phyloP scores from a whole-genome alignment of 92 coral and sea anemone species.

The Siderastrea radians region DNA sequence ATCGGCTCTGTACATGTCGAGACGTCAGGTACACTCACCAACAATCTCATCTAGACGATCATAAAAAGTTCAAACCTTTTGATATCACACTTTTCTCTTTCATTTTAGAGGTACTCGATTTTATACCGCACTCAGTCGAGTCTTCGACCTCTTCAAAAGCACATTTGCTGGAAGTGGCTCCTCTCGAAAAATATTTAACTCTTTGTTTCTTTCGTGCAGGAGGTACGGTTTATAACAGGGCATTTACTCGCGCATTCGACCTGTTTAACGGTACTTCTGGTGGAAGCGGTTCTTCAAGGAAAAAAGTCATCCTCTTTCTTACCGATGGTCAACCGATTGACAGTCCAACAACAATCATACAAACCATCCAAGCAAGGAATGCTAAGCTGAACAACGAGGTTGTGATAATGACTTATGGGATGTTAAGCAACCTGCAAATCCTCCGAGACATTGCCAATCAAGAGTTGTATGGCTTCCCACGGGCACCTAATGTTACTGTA shows the following conservation, averaged over 20 bases:
- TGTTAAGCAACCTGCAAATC: conserved; percentile 32
- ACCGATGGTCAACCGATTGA: conserved; percentile 79
- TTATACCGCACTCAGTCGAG: too few relatives aligned
- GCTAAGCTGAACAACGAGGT: conserved; percentile 47
- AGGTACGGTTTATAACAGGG: conserved; percentile 33
- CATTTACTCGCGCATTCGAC: conserved; percentile 68
- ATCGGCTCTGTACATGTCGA: too few relatives aligned
- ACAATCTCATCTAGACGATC: too few relatives aligned
- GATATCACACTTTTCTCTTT: too few relatives aligned
- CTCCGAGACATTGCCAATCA: neutral
- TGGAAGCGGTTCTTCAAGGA: conserved; percentile 14
- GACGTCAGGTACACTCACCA: too few relatives aligned
- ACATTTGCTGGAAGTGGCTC: neutral
- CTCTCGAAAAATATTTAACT: neutral
- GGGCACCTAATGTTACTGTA: too few relatives aligned
- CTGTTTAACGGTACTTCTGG: conserved; percentile 40
- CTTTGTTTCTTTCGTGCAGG: conserved; percentile 22
- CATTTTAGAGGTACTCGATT: neutral
- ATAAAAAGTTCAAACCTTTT: too few relatives aligned
- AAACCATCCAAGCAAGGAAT: conserved; percentile 42
- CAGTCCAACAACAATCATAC: neutral
- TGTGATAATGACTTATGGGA: conserved; percentile 73
- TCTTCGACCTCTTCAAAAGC: neutral
- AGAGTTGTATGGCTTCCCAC: too few relatives aligned
- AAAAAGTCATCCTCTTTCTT: conserved; percentile 68